Conservation (phyloP, 2,113 vertebrate genomes). For the Pelecanus crispus region DNA sequence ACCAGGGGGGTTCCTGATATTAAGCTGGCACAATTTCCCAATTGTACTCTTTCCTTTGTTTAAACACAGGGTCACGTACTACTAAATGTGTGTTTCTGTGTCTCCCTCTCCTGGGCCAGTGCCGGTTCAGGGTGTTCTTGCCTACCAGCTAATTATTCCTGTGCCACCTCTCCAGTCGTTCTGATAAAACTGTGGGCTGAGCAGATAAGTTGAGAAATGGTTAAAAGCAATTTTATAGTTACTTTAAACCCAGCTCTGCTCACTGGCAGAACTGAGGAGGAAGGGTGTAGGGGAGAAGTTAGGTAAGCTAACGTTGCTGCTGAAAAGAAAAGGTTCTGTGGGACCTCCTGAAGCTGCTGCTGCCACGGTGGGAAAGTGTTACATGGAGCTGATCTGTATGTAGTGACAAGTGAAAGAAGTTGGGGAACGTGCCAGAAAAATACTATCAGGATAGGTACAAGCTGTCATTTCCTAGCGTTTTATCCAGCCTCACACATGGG, state of each 20-base stretch:
- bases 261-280: background rate
- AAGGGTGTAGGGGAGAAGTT: background rate
- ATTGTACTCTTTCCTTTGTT: background rate
- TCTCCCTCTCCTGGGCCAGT: background rate
- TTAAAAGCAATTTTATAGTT: background rate
- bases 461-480: background rate
- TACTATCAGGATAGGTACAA: background rate
- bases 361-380: background rate
- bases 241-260: background rate
- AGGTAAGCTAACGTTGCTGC: background rate
- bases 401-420: background rate
- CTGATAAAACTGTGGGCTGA: background rate
- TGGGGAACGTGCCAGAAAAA: background rate
- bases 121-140: fast-evolving
- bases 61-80: background rate
- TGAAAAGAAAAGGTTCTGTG: background rate
- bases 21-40: background rate
- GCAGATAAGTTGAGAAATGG: background rate
- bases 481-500: background rate
- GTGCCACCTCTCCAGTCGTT: background rate
- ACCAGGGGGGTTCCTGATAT: background rate
- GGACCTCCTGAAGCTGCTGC: background rate
- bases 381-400: background rate
- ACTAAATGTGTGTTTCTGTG: background rate
- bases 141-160: background rate